phyloP scores from a whole-genome alignment of 2,888 invertebrate genomes.

The Monoplex corrugatus region DNA sequence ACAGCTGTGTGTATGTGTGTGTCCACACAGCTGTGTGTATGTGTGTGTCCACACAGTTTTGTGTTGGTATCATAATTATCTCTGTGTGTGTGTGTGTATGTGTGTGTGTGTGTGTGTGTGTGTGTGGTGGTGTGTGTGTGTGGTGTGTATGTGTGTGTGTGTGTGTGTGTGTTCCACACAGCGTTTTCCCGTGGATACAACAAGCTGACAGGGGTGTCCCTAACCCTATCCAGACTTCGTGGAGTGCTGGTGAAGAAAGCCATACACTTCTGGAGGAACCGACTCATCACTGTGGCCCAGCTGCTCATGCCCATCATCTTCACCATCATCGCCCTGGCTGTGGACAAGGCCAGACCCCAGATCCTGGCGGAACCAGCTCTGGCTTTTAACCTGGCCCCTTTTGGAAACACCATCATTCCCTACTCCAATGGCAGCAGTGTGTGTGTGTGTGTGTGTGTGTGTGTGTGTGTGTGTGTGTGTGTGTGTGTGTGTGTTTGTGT shows the following conservation, averaged over 20 bases:
- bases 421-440: constrained; percentile 54
- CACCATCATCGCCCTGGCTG: constrained; percentile 86
- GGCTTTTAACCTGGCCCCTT: constrained; percentile 83
- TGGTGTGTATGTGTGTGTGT: neutral
- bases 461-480: constrained; percentile 13
- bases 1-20: no score
- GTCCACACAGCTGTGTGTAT: no score
- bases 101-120: neutral
- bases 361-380: constrained; percentile 84
- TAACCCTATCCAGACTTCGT: constrained; percentile 85
- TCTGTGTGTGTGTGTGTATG: neutral
- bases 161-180: constrained; percentile 49
- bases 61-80: neutral
- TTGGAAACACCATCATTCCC: constrained; percentile 56
- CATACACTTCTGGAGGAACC: constrained; percentile 86
- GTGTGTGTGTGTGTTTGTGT: neutral
- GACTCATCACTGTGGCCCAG: constrained; percentile 83
- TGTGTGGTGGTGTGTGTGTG: neutral
- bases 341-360: constrained; percentile 82
- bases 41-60: neutral
- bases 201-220: constrained; percentile 74
- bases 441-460: constrained; percentile 8
- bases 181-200: constrained; percentile 67
- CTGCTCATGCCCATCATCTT: constrained; percentile 87
- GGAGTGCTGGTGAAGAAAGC: constrained; percentile 87